Evolutionary conservation across 1,140 invertebrate species (phyloP).

Genomic region (Lordiphosa mommai): DNA sequence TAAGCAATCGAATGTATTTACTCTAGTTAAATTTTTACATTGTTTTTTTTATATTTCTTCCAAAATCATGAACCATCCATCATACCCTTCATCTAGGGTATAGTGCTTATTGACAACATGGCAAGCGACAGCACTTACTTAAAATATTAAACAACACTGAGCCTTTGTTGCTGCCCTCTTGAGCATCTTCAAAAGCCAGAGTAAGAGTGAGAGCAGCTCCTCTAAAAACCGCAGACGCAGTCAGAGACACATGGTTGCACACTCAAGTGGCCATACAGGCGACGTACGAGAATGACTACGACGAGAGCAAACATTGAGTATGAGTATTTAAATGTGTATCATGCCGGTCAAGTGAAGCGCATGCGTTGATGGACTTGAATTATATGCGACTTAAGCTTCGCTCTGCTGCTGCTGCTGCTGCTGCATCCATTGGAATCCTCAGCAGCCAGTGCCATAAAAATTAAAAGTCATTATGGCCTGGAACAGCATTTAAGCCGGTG

Average conservation of each 20-base stretch:
- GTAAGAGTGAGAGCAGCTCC: slow-evolving; percentile 9
- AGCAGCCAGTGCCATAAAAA: slow-evolving; percentile 78
- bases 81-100: background rate
- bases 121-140: slow-evolving; percentile 67
- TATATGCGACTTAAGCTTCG: slow-evolving; percentile 76
- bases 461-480: slow-evolving; percentile 78
- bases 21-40: no score
- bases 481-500: slow-evolving; percentile 73
- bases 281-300: slow-evolving; percentile 24
- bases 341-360: slow-evolving; percentile 73
- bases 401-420: slow-evolving; percentile 27
- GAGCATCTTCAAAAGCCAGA: slow-evolving; percentile 33
- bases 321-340: slow-evolving; percentile 76
- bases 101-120: slow-evolving; percentile 22
- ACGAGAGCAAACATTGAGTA: slow-evolving; percentile 35
- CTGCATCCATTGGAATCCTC: slow-evolving; percentile 59
- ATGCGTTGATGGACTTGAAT: slow-evolving; percentile 78
- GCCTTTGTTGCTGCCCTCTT: slow-evolving; percentile 57
- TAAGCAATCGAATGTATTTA: no score
- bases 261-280: slow-evolving; percentile 62
- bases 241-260: slow-evolving; percentile 45
- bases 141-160: slow-evolving; percentile 72
- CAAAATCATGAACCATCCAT: no score
- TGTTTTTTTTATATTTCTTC: no score
- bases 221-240: slow-evolving; percentile 36